A percentile compares a stretch with the other conserved stretches of the same genome.
Evolutionary conservation across 1,140 invertebrate species (phyloP).

Genomic region (Drosophila micromelanica): DNA sequence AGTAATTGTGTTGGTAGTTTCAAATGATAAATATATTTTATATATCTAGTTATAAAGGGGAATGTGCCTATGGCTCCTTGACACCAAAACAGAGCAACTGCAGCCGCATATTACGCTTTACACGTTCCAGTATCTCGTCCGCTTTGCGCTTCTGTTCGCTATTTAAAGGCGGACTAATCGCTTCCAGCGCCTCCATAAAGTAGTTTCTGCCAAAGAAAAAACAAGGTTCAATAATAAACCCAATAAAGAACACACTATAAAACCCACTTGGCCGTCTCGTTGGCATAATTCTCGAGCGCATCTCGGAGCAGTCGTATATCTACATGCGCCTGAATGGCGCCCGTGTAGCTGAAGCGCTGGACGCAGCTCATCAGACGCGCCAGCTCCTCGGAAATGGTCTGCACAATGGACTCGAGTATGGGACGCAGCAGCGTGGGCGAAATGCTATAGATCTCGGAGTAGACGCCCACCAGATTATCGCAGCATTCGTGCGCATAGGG

Average conservation of each 20-base stretch:
- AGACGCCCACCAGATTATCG: conserved; percentile 95
- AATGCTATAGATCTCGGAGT: conserved; percentile 93
- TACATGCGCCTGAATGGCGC: conserved; percentile 79
- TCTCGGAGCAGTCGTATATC: conserved; percentile 79
- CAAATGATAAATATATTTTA: conserved; percentile 12
- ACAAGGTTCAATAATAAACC: background rate
- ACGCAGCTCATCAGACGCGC: conserved; percentile 93
- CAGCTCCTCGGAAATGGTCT: conserved; percentile 96
- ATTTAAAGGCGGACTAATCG: conserved; percentile 78
- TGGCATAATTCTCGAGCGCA: conserved; percentile 74
- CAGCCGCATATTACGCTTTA: conserved; percentile 83
- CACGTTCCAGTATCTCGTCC: conserved; percentile 78
- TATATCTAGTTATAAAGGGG: conserved; percentile 11
- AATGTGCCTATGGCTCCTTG: conserved; percentile 68
- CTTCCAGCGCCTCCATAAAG: conserved; percentile 82
- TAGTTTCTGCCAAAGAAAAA: conserved; percentile 58
- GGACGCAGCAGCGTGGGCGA: conserved; percentile 90
- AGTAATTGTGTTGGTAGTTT: background rate
- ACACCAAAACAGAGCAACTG: conserved; percentile 84
- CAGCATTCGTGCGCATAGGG: conserved; percentile 97
- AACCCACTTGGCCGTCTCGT: conserved; percentile 79
- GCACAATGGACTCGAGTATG: conserved; percentile 93
- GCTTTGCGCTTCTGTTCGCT: conserved; percentile 74
- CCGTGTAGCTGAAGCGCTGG: conserved; percentile 76
- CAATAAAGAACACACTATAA: background rate